phyloP scores from a whole-genome alignment of 2,888 invertebrate genomes.

The Melipona bicolor region DNA sequence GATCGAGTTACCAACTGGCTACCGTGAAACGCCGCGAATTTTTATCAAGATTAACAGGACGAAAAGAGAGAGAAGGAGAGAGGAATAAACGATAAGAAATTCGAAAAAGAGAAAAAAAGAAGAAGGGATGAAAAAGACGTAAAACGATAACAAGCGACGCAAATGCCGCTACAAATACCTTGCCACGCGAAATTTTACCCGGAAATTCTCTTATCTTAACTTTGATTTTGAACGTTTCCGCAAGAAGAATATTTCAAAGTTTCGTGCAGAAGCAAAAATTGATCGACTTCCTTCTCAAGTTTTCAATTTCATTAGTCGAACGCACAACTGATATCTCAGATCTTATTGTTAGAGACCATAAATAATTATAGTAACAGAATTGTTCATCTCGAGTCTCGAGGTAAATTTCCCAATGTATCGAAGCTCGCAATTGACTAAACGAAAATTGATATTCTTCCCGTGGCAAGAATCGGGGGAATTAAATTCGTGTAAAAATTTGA shows the following conservation, averaged over 20 bases:
- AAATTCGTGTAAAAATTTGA: neutral
- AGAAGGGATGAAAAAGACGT: slow-evolving; percentile 4
- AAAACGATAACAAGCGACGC: slow-evolving; percentile 43
- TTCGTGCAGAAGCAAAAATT: no score
- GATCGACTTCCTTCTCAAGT: no score
- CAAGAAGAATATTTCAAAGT: no score
- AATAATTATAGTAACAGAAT: no score
- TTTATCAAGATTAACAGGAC: slow-evolving; percentile 58
- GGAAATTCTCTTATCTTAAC: slow-evolving; percentile 10
- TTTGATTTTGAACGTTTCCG: neutral
- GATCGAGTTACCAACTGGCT: slow-evolving; percentile 63
- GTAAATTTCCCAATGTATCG: neutral
- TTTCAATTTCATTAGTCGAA: no score
- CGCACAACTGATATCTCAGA: no score
- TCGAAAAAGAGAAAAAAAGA: neutral
- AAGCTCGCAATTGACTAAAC: neutral
- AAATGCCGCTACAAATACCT: neutral
- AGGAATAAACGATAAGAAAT: neutral
- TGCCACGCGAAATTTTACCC: neutral
- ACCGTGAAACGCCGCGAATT: slow-evolving; percentile 55
- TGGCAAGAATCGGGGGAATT: no score
- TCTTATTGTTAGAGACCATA: no score
- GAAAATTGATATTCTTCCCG: neutral
- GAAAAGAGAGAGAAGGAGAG: neutral
- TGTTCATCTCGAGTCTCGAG: no score